phyloP scores from a whole-genome alignment of 2,113 vertebrate genomes.

The Apodemus sylvaticus region DNA sequence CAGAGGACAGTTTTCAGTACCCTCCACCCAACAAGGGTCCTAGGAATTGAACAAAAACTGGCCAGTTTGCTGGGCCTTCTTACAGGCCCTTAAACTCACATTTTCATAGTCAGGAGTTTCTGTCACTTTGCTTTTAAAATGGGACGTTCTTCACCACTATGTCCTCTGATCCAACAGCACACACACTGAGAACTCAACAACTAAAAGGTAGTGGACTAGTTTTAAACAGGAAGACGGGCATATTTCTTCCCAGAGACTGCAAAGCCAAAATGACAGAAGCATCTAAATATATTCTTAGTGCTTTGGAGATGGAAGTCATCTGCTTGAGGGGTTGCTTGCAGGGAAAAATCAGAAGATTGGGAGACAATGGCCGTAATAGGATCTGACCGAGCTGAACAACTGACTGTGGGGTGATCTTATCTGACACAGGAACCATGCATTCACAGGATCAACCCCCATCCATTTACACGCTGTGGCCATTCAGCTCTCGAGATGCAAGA shows the following conservation, averaged over 20 bases:
- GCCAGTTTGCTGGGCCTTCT: neutral
- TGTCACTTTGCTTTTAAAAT: neutral
- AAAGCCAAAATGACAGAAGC: slow-evolving; percentile 30
- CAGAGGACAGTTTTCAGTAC: neutral
- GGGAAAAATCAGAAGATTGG: neutral
- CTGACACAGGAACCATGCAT: slow-evolving; percentile 15
- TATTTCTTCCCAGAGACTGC: neutral
- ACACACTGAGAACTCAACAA: neutral
- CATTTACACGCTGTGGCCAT: neutral
- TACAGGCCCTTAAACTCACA: neutral
- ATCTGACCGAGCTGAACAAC: neutral
- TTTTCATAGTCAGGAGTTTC: neutral
- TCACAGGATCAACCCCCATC: neutral
- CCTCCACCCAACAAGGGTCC: neutral
- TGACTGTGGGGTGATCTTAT: neutral
- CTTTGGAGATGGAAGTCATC: neutral
- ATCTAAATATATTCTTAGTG: neutral
- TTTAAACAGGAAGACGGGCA: neutral
- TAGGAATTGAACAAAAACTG: neutral
- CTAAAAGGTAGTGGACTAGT: neutral
- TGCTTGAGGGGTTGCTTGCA: neutral
- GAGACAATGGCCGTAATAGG: neutral
- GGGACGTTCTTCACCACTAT: slow-evolving; percentile 15
- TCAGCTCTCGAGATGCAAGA: neutral
- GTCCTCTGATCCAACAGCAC: neutral